Percentiles rank a stretch among this genome's conserved stretches.
These are phyloP conservation scores for Dendroctonus ponderosae DNA, from an alignment of 1,140 invertebrate genomes.

Conservation along the genomic window DNA sequence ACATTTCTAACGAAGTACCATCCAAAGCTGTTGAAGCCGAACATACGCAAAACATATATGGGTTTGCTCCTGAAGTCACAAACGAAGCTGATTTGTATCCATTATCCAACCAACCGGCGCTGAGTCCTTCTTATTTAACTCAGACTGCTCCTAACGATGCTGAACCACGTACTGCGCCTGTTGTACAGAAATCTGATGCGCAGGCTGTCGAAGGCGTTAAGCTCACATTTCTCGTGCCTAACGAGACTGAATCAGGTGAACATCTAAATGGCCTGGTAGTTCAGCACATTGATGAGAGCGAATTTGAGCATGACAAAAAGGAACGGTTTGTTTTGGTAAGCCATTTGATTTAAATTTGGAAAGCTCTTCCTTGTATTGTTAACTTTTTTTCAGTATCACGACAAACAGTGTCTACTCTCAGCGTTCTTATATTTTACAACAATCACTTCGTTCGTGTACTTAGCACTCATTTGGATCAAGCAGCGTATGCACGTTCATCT, in stretches of 20 bases:
- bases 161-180: conserved; percentile 28
- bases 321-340: conserved; percentile 29
- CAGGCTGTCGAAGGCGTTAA: conserved; percentile 30
- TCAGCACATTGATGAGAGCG: conserved; percentile 37
- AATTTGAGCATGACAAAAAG: conserved; percentile 39
- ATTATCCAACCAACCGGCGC: conserved; percentile 11
- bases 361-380: neutral
- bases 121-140: conserved; percentile 11
- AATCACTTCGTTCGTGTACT: conserved; percentile 48
- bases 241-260: conserved; percentile 36
- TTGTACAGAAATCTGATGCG: conserved; percentile 32
- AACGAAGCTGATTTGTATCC: conserved; percentile 8
- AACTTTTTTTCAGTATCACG: conserved; percentile 31
- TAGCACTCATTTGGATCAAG: conserved; percentile 49
- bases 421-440: conserved; percentile 50
- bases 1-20: conserved; percentile 48
- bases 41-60: conserved; percentile 31
- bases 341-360: neutral
- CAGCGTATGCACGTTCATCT: conserved; percentile 47
- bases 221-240: conserved; percentile 46
- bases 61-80: neutral
- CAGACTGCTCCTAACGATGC: conserved; percentile 22
- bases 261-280: conserved; percentile 27
- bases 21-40: conserved; percentile 29
- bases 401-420: conserved; percentile 46